Evolutionary conservation across 2,113 vertebrate genomes (phyloP), one percentile per base, ranked within the genome.

Genomic region (Chunga burmeisteri): DNA sequence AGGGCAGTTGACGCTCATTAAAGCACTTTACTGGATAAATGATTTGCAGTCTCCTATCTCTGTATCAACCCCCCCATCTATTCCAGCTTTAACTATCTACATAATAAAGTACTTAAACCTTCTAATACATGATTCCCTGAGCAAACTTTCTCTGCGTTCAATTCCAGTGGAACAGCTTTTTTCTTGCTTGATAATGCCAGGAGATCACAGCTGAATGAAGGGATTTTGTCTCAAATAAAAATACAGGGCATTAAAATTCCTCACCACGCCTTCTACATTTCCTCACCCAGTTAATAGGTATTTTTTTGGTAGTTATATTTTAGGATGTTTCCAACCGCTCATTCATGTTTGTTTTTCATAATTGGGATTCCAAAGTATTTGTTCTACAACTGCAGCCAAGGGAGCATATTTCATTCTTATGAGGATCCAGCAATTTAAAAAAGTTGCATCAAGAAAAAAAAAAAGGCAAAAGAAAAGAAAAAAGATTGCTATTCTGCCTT

Each of bases 71-170:
- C 47, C 47, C 50, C 65, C 63, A 90, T 65, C 88, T 75, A 79
- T 70, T 70, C 34, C 90, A 84, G 88, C 71, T 59, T 75, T 78
- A 72, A 96, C 38, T 63, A 75, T 61, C 94, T 79, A 80, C 86
- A 56, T 56, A 86, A 93, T 77, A 63, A 93, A 94, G 49, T 70
- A 78, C 81, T 97, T 88, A 72, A 97, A 70, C 78, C 81, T 95
- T 50, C 86, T 67, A 26, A 83, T 30, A 85, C 20, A 16, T 7
- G 56, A 86, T 94, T 97, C 84, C 86, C 90, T 53, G 66, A 94
- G 90, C 88, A 96, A 96, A 91, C 71, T 46, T 81, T 19, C 88
- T 70, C 81, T 74, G 85, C 62, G 32, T 92, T 92, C 56, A 40
- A 32, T 96, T 91, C 53, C 50, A 42, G 85, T 1, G 5, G 36